These are phyloP conservation scores for Diphyllodes magnificus DNA, from an alignment of 2,113 vertebrate species.

Conservation along the genomic window DNA sequence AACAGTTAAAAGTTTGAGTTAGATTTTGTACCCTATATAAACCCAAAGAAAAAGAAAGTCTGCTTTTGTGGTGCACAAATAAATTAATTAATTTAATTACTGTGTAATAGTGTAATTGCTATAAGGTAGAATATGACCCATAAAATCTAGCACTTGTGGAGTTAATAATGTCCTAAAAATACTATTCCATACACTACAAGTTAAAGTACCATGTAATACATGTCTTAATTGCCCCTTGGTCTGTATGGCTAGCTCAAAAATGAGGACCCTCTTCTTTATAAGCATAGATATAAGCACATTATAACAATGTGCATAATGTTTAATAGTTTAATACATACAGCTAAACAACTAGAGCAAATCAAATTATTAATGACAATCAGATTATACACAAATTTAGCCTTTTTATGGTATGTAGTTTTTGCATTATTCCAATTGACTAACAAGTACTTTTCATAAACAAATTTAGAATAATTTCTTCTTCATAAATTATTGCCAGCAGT, in stretches of 20 bases:
- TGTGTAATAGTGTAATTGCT: slow-evolving; percentile 45
- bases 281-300: background rate
- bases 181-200: background rate
- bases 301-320: background rate
- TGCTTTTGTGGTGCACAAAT: slow-evolving; percentile 17
- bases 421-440: background rate
- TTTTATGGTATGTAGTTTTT: background rate
- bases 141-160: slow-evolving; percentile 37
- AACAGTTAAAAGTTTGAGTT: background rate
- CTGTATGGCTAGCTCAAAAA: slow-evolving; percentile 14
- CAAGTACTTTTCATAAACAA: background rate
- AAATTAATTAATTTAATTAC: slow-evolving; percentile 45
- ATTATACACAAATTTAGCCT: background rate
- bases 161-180: slow-evolving; percentile 58
- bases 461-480: background rate
- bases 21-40: background rate
- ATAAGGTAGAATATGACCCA: background rate
- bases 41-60: background rate
- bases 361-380: background rate
- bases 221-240: slow-evolving; percentile 48
- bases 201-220: slow-evolving; percentile 19
- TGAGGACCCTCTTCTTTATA: background rate
- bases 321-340: background rate
- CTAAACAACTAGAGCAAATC: background rate
- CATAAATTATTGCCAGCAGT: background rate